Base-by-base conservation (phyloP, 2,113 vertebrate genomes). In the Pelodiscus sinensis region DNA sequence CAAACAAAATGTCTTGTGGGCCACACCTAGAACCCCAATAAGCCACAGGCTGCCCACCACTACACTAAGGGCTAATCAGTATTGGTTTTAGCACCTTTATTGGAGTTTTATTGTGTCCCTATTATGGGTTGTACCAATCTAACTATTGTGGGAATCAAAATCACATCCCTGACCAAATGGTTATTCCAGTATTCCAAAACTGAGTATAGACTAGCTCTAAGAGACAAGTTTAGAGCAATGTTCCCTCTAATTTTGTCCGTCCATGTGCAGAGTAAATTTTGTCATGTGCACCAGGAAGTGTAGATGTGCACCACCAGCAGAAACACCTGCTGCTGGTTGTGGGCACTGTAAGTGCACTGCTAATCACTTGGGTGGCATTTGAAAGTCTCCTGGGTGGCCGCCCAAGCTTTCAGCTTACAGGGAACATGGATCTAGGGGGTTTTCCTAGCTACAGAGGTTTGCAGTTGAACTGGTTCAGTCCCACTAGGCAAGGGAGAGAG, bases 81-180 rank as follows among this genome's bases (percentile, higher is more conserved):
- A 57, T 60, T 68, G 2, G 22, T 54, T 4, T 71, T 50, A 54
- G 75, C 29, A 27, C 4, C 0, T 25, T 14, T 10, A 44, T 4
- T 55, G 44, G 51, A 51, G 16, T 21, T 6, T 1, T 62, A 62
- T 81, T 87, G 78, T 16, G 21, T 62, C 87, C 27, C 77, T 71
- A 44, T 50, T 52, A 71, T 19, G 68, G n/a, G 60, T 16, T 62
- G 29, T 9, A 18, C 15, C 55, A 10, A 9, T 55, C 71, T 44
- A 79, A 71, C 12, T 27, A 38, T 60, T 10, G 25, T 50, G 52
- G 60, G 56, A 13, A 5, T n/a, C 18, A 54, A 87, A 16, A 80
- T 65, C 50, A 81, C 68, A 81, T 24, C 25, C 51, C 31, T 56
- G 44, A 35, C 89, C 58, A 68, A 5, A 51, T 27, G 19, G n/a